Percentiles rank a stretch among this genome's conserved stretches.
These are phyloP conservation scores for Esox niger DNA, from an alignment of 2,113 vertebrate species.

Conservation along the genomic window DNA sequence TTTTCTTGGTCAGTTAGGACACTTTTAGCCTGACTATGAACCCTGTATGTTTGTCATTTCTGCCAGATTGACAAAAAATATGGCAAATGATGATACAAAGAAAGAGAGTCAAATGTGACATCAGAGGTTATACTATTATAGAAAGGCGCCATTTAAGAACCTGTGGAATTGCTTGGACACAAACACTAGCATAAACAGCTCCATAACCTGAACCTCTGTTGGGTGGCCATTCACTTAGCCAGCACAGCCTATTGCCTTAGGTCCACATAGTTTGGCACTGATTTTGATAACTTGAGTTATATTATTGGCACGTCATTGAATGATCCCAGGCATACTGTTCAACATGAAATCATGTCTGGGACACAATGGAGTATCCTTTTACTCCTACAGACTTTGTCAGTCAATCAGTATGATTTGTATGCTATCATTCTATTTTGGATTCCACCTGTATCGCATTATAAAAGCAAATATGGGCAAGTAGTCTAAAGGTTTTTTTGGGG, in stretches of 20 bases:
- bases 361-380: constrained; percentile 47
- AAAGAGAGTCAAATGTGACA: too few relatives aligned
- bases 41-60: neutral
- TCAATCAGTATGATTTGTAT: constrained; percentile 34
- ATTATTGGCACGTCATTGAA: constrained; percentile 47
- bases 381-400: constrained; percentile 46
- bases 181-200: constrained; percentile 46
- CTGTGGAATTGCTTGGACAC: constrained; percentile 25
- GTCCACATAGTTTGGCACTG: constrained; percentile 63
- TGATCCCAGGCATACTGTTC: constrained; percentile 56
- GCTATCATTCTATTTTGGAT: constrained; percentile 22
- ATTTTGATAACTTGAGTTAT: constrained; percentile 51
- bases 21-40: neutral
- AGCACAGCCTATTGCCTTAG: constrained; percentile 27
- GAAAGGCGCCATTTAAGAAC: too few relatives aligned
- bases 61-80: neutral
- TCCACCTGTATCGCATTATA: neutral
- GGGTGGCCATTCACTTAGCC: constrained; percentile 54
- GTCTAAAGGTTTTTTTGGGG: neutral
- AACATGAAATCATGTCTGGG: constrained; percentile 23
- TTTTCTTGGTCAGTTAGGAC: neutral
- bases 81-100: neutral
- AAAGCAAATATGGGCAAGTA: neutral
- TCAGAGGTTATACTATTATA: too few relatives aligned
- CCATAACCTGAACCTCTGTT: constrained; percentile 43